Evolutionary conservation across 92 coral and sea anemone species (phyloP), one percentile per base, ranked within the genome.

Genomic region (Siderastrea radians): DNA sequence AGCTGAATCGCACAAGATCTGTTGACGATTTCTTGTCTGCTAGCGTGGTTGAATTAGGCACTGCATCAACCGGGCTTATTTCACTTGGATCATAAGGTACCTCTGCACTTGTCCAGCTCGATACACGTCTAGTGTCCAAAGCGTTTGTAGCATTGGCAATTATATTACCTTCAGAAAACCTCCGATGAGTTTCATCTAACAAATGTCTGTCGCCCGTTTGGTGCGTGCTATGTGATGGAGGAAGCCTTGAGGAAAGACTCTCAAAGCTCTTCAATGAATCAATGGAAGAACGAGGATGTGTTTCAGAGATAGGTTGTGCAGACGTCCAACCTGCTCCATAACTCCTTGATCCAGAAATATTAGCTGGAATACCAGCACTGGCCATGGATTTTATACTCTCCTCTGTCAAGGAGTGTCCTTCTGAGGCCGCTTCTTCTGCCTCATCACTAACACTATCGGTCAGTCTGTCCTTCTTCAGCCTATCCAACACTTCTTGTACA

Each of bases 401-500:
- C 48, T 67, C 87, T 7, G 67, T 68, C 54, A 59, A 7, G 14
- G 87, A 52, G 5, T 17, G 85, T 59, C 66, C 72, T 49, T 77
- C 88, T 19, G 82, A 55, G 11, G 43, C 90, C 14, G 50, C 50
- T 5, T 72, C 16, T 1, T 86, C 90, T 63, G 88, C 80, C 46
- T 84, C 84, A 14, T 79, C 85, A 54, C 77, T 84, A 7, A 80
- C 88, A 72, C 82, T 88, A 6, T 83, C 94, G 9, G 62, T 51
- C 70, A 90, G 90, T 76, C 91, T 85, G 72, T 95, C 98, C 67
- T 83, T 91, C 77, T 87, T 95, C 73, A 95, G 78, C 68, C 88
- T 92, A 38, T 84, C 88, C 60, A 98, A 85, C 89, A 94, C 94
- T 52, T 98, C 84, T 63, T 98, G 98, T 2, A 98, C 94, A 4